Base-by-base conservation (phyloP, 2,113 vertebrate genomes). In the Cyrtonyx montezumae region DNA sequence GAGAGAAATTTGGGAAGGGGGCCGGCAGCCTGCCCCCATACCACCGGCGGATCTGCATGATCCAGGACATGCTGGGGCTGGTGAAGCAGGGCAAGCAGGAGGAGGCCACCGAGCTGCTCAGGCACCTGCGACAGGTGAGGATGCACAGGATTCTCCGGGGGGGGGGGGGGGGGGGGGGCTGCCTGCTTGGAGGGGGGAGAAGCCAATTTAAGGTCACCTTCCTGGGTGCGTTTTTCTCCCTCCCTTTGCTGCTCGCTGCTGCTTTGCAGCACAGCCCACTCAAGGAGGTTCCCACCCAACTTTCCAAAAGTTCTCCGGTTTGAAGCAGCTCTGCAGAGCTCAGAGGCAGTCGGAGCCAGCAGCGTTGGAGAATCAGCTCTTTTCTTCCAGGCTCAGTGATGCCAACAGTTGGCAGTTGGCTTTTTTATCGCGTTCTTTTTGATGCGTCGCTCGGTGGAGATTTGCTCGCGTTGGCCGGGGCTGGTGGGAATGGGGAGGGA, bases 61-160 rank as follows among this genome's bases (percentile, higher is more conserved):
- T 99, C 96, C 99, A 99, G 97, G 99, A 99, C 95, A 98, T 99
- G 98, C 98, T 99, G 98, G 94, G 98, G 84, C 98, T 99, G 98
- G 98, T 98, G 94, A 98, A 98, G 94, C 99, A 99, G 96, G 99
- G 99, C 70, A 98, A 97, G 87, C 98, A 99, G 80, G 98, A 99
- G 45, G 98, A 99, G 95, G 99, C 99, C 76, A 99, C 98, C 5
- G 98, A 99, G 97, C 98, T 99, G 98, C 98, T 99, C 70, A 98
- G 97, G 97, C 98, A 98, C 58, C 99, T 99, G 97, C 97, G 99
- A 96, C 99, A 99, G 99, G 99, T 99, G 96, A 98, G 98, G 14
- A 46, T 2, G 74, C 69, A 48, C 65, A 34, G 61, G 3, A 37
- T 73, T 43, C 45, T 58, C 5, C 28, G 0, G 17, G 19, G 11